Evolutionary conservation across 2,888 invertebrate species (phyloP).

Genomic region (Limnephilus lunatus): DNA sequence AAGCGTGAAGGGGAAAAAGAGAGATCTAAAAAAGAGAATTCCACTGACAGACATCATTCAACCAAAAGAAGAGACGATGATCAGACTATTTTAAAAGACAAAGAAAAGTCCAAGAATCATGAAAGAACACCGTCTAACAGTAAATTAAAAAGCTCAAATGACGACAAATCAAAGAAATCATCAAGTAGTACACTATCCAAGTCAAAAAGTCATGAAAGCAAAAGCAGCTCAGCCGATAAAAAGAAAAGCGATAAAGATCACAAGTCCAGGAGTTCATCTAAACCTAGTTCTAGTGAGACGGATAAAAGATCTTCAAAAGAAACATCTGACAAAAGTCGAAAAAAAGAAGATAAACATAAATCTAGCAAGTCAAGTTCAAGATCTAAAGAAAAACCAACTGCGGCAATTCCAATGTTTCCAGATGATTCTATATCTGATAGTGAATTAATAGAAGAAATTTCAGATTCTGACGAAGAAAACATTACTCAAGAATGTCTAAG

Average conservation of each 20-base stretch:
- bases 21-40: constrained; percentile 66
- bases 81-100: constrained; percentile 68
- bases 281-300: constrained; percentile 57
- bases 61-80: constrained; percentile 65
- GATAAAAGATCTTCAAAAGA: constrained; percentile 35
- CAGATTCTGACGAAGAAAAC: constrained; percentile 82
- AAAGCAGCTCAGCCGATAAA: constrained; percentile 39
- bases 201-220: constrained; percentile 39
- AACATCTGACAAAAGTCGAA: constrained; percentile 13
- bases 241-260: constrained; percentile 18
- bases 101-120: constrained; percentile 45
- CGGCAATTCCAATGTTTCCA: background rate
- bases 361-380: background rate
- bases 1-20: constrained; percentile 20
- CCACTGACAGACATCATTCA: constrained; percentile 69
- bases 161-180: constrained; percentile 29
- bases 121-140: constrained; percentile 42
- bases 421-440: constrained; percentile 66
- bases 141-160: constrained; percentile 36
- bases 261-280: constrained; percentile 56
- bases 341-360: constrained; percentile 50
- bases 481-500: constrained; percentile 90
- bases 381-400: constrained; percentile 37
- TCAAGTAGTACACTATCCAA: constrained; percentile 29
- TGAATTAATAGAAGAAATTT: constrained; percentile 72